Evolutionary conservation across 2,888 invertebrate genomes (phyloP), one percentile per base, ranked within the genome.

Genomic region (Acholoe squamosa): DNA sequence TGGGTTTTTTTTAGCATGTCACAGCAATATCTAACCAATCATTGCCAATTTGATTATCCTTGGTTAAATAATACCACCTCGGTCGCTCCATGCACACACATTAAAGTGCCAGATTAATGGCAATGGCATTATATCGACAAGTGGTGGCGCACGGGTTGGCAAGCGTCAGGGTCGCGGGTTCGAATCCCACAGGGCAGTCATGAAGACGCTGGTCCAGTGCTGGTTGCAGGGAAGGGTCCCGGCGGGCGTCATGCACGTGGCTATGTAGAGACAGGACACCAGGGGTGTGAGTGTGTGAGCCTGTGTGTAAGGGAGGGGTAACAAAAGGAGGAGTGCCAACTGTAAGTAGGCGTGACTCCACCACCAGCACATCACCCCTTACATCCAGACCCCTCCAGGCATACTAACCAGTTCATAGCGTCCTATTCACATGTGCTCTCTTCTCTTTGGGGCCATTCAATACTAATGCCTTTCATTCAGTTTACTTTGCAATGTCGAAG

Each of bases 331-430:
- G 28, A 71, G 28, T 14, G 7, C 25, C 14, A 25, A 28, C 14
- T 71, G 71, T 61, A 71, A 71, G 71, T n/a, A 71, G 71, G 71
- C 71, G 28, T 71, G 71, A 25, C 28, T 71, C 71, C 28, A 71
- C 71, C 71, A 19, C 61, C 61, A n/a, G 61, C 61, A 19, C 61
- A 43, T n/a, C 61, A n/a, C 61, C 61, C 5, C 61, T 22, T 1
- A 19, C 61, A 61, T 1, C 61, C n/a, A 19, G 1, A 61, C 61
- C 19, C 61, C 61, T 61, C 61, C 61, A 61, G 61, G 61, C 22
- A 43, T 43, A 43, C 43, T 43, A 43, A 7, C 43, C 43, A 43
- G 10, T 43, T 43, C 43, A n/a, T n/a, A 43, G 43, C 10, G 43
- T 10, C 43, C 10, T 10, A 43, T 3, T 43, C 43, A 43, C 43